Conservation (phyloP, 2,888 invertebrate species). For the Vesta saturnalis region DNA sequence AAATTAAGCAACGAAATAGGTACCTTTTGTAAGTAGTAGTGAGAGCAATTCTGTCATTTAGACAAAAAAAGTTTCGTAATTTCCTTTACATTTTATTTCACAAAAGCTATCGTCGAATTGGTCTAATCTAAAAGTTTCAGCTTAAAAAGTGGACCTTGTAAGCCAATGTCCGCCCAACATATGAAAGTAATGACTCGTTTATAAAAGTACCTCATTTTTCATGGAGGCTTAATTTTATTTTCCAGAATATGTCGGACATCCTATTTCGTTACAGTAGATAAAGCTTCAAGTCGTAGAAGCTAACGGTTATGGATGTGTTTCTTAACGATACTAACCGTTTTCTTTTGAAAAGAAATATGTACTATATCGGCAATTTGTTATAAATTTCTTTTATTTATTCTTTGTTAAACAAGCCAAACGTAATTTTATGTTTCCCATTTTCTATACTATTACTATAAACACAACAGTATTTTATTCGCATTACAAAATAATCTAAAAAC, state of each 20-base stretch:
- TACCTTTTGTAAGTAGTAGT: neutral
- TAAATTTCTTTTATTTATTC: conserved; percentile 9
- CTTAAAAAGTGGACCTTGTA: conserved; percentile 37
- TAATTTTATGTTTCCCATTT: too few relatives aligned
- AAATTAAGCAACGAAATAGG: too few relatives aligned
- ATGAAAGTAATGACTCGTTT: conserved; percentile 50
- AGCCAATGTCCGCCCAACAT: conserved; percentile 40
- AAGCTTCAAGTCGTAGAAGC: conserved; percentile 47
- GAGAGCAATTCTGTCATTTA: neutral
- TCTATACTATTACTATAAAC: too few relatives aligned
- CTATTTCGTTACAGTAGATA: conserved; percentile 54
- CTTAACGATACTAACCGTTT: conserved; percentile 37
- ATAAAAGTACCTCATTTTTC: conserved; percentile 53
- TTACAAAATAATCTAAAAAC: too few relatives aligned
- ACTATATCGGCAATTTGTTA: conserved; percentile 22
- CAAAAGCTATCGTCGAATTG: conserved; percentile 1
- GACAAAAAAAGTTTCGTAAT: neutral
- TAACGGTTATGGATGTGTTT: conserved; percentile 48
- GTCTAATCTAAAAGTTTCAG: conserved; percentile 40
- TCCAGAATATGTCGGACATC: conserved; percentile 54
- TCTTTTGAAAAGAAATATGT: conserved; percentile 34
- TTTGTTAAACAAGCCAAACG: conserved; percentile 12
- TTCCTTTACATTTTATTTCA: neutral
- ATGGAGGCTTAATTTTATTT: conserved; percentile 54
- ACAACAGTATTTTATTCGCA: too few relatives aligned